These are phyloP conservation scores for Geothlypis trichas DNA, from an alignment of 2,113 vertebrate genomes.

Conservation along the genomic window DNA sequence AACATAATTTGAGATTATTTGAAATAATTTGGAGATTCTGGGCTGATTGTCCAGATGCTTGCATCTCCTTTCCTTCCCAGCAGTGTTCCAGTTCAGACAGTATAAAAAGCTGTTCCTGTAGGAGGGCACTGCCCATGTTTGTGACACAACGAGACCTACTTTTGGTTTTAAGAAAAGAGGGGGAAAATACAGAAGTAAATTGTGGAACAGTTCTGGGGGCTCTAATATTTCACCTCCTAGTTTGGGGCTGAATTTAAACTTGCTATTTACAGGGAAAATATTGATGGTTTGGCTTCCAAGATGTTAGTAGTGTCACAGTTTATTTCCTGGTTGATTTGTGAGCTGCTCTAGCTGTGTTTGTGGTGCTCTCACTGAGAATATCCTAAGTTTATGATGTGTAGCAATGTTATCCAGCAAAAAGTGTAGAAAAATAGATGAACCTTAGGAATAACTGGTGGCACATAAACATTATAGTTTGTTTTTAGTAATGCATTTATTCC, in stretches of 20 bases:
- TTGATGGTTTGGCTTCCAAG: background rate
- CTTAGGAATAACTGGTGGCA: background rate
- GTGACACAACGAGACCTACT: background rate
- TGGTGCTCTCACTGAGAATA: background rate
- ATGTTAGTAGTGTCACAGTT: background rate
- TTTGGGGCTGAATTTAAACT: background rate
- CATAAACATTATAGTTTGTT: background rate
- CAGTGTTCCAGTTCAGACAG: background rate
- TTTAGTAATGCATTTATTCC: background rate
- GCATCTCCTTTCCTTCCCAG: background rate
- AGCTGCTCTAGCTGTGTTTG: background rate
- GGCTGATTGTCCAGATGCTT: background rate
- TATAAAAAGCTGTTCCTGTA: background rate
- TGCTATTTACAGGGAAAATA: background rate
- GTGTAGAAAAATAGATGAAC: background rate
- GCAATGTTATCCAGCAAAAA: background rate
- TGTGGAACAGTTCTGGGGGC: background rate
- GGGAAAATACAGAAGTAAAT: background rate
- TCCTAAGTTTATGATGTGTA: background rate
- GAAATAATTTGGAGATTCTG: background rate
- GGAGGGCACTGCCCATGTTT: background rate
- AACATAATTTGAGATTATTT: background rate
- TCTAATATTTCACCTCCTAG: background rate
- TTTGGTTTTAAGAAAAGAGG: background rate
- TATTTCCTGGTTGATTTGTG: background rate